Percentiles rank a stretch among this genome's conserved stretches.
Conservation (phyloP, 1,140 invertebrate species). For the Maconellicoccus hirsutus region DNA sequence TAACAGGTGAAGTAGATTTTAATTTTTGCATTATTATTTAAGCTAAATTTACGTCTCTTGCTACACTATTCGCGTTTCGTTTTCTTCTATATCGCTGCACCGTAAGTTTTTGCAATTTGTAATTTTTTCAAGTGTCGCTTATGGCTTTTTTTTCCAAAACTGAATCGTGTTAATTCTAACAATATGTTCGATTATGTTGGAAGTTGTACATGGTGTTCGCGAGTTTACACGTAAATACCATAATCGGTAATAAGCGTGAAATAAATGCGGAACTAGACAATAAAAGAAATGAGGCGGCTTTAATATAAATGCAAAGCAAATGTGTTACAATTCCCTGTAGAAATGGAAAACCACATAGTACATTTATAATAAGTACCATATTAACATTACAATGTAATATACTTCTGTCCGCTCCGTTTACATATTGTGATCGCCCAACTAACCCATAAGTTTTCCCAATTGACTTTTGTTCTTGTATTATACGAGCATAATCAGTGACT, state of each 20-base stretch:
- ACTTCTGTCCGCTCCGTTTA: not conserved
- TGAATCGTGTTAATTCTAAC: too few relatives aligned
- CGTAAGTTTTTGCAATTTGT: not conserved
- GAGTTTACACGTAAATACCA: not conserved
- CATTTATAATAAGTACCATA: not conserved
- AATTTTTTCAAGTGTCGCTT: not conserved
- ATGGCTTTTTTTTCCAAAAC: not conserved
- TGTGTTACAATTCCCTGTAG: conserved; percentile 1
- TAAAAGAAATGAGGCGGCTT: not conserved
- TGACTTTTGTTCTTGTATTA: not conserved
- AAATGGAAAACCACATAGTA: not conserved
- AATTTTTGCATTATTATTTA: not conserved
- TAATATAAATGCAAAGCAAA: conserved; percentile 1
- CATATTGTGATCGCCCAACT: not conserved
- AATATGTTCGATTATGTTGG: too few relatives aligned
- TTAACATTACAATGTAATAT: not conserved
- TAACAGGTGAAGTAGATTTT: conserved; percentile 15
- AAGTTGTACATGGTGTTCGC: not conserved
- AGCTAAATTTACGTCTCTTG: not conserved
- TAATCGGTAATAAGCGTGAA: not conserved
- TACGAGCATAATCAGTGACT: not conserved
- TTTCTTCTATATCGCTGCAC: not conserved
- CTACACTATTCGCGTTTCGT: not conserved
- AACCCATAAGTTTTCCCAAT: not conserved
- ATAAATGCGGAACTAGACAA: not conserved